Base-by-base conservation (phyloP, 1,140 invertebrate genomes). In the Drosophila gunungcola region DNA sequence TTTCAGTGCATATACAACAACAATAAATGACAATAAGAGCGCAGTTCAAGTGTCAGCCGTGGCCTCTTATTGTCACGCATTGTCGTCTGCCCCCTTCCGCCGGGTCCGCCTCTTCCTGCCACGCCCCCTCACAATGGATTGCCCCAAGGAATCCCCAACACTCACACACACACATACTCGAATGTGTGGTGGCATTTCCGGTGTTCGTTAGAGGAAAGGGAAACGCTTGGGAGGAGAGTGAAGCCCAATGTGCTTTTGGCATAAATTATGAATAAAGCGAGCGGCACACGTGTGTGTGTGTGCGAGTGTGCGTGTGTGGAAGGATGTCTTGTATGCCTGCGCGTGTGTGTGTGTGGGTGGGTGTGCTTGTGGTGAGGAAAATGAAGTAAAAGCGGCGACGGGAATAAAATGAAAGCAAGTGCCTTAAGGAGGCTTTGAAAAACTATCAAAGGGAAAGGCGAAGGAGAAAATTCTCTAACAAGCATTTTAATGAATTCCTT, bases 11-110 rank as follows among this genome's bases (percentile, higher is more conserved):
- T 5, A 55, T 42, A 53, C 62, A 62, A 60, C 78, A 73, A 84
- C 84, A 89, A 83, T 88, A 88, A 89, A 89, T 88, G 83, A 83
- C 84, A 89, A 88, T 88, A 88, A 83, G 84, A 89, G 84, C 84
- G 76, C 83, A 88, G 83, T 88, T 89, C 83, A 88, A 88, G 83
- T 88, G 83, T 88, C 83, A 88, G 83, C 52, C 84, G 80, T 88
- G 84, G 83, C 83, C 83, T 88, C 84, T 89, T 86, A 88, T 86
- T 86, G 82, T 86, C 82, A 86, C 83, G 83, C 84, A 81, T 88
- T 76, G 76, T 86, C 79, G 65, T 82, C 34, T 75, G 55, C 73
- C 60, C 39, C 43, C 29, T 10, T 29, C 34, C 43, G 32, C 38
- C 36, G 1, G 9, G n/a, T 21, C 29, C 34, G 16, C 16, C 21